Percentiles rank a stretch among this genome's conserved stretches.
phyloP scores from a whole-genome alignment of 2,888 invertebrate species.

The Epistrophe eligans region DNA sequence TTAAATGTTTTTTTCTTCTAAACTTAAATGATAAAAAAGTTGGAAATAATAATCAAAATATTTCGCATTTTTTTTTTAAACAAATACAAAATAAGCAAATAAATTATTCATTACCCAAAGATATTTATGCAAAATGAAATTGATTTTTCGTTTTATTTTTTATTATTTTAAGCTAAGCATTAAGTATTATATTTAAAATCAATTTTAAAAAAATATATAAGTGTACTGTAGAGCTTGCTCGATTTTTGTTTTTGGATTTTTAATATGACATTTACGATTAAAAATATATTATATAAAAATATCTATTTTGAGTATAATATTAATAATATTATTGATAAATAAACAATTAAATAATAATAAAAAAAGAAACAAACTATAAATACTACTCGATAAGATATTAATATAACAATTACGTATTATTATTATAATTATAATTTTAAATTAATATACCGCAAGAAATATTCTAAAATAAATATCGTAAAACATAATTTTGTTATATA shows the following conservation, averaged over 20 bases:
- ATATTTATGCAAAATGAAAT: slow-evolving; percentile 75
- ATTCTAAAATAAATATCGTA: slow-evolving; percentile 75
- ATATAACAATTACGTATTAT: slow-evolving; percentile 67
- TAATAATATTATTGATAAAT: slow-evolving; percentile 56
- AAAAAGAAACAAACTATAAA: slow-evolving; percentile 63
- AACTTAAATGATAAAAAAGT: slow-evolving; percentile 46
- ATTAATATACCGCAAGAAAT: slow-evolving; percentile 70
- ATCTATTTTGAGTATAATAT: slow-evolving; percentile 55
- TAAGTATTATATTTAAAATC: slow-evolving; percentile 58
- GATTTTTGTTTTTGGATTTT: slow-evolving; percentile 44
- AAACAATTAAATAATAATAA: slow-evolving; percentile 14
- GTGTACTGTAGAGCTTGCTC: slow-evolving; percentile 71
- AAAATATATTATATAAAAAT: slow-evolving; percentile 28
- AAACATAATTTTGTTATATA: slow-evolving; percentile 74
- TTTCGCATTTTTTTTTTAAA: slow-evolving; percentile 59
- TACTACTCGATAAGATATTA: slow-evolving; percentile 74
- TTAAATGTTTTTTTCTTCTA: slow-evolving; percentile 27
- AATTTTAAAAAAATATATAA: slow-evolving; percentile 37
- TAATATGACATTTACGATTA: slow-evolving; percentile 49
- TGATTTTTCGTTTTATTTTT: slow-evolving; percentile 70
- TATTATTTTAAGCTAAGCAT: slow-evolving; percentile 61
- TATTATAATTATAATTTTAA: slow-evolving; percentile 64
- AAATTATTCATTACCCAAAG: slow-evolving; percentile 74
- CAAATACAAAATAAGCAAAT: slow-evolving; percentile 44
- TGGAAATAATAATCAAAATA: slow-evolving; percentile 49